These are phyloP conservation scores for Chrysolina haemoptera DNA, from an alignment of 2,888 invertebrate species.

Conservation along the genomic window DNA sequence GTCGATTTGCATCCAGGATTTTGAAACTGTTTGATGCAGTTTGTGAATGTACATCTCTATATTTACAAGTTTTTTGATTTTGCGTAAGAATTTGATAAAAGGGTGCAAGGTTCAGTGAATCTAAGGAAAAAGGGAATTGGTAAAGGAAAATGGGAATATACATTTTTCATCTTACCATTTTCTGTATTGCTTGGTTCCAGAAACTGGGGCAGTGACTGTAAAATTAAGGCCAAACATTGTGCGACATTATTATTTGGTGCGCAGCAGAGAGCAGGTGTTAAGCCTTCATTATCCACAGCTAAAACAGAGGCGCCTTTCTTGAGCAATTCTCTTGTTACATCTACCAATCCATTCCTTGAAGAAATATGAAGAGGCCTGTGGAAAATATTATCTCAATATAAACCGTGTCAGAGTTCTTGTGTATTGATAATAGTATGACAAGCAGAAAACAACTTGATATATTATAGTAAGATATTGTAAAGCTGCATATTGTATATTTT, in stretches of 20 bases:
- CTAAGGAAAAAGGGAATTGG: slow-evolving; percentile 30
- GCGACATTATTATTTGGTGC: slow-evolving; percentile 76
- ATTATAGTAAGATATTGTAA: too few species aligned
- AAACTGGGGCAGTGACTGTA: slow-evolving; percentile 57
- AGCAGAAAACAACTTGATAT: too few species aligned
- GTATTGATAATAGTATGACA: too few species aligned
- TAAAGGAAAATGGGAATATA: slow-evolving; percentile 2
- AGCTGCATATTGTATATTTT: too few species aligned
- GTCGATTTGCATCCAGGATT: neutral
- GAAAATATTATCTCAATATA: too few species aligned
- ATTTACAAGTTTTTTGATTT: slow-evolving; percentile 29
- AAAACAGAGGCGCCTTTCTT: slow-evolving; percentile 74
- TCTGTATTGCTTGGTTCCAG: slow-evolving; percentile 32
- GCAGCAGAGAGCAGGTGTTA: slow-evolving; percentile 77
- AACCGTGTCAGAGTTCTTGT: too few species aligned
- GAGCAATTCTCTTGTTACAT: slow-evolving; percentile 74
- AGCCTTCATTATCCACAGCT: slow-evolving; percentile 73
- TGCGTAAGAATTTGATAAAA: slow-evolving; percentile 27
- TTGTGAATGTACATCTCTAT: slow-evolving; percentile 28
- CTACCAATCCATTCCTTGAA: slow-evolving; percentile 75
- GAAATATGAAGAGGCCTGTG: slow-evolving; percentile 76
- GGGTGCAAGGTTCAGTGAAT: slow-evolving; percentile 29
- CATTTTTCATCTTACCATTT: slow-evolving; percentile 47
- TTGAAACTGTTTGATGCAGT: neutral
- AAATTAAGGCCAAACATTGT: slow-evolving; percentile 75